Conservation (phyloP, 1,140 invertebrate genomes). For the Andrena cerasifolii region DNA sequence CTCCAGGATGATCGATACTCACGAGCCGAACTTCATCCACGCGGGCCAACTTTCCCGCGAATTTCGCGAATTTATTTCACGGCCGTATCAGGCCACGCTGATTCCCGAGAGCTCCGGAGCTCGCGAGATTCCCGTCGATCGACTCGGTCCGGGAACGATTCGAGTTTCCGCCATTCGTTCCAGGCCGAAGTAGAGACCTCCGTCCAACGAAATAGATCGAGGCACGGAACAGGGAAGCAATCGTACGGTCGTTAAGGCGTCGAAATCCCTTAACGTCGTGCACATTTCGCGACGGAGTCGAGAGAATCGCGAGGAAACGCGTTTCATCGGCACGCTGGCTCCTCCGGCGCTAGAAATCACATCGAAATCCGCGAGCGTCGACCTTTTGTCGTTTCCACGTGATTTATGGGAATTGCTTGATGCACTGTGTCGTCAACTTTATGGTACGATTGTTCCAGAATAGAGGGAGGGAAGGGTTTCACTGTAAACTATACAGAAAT, state of each 20-base stretch:
- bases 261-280: conserved; percentile 37
- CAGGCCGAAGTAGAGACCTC: neutral
- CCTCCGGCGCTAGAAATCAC: neutral
- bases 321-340: neutral
- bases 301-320: neutral
- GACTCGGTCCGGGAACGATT: conserved; percentile 21
- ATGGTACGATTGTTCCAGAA: too few relatives aligned
- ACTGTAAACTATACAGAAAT: too few relatives aligned
- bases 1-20: neutral
- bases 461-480: too few relatives aligned
- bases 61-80: conserved; percentile 55
- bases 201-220: neutral
- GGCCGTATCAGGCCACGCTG: conserved; percentile 39
- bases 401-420: neutral
- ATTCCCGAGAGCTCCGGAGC: conserved; percentile 31
- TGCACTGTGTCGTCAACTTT: too few relatives aligned
- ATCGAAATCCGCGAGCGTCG: neutral
- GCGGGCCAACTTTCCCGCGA: conserved; percentile 23
- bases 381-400: neutral
- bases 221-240: neutral
- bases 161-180: conserved; percentile 21
- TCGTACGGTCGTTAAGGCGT: conserved; percentile 37
- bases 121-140: conserved; percentile 12
- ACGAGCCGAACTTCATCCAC: conserved; percentile 24
- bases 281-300: neutral